These are phyloP conservation scores for Brachionus asplanchnoidis DNA, from an alignment of 1,140 invertebrate genomes.

Conservation along the genomic window DNA sequence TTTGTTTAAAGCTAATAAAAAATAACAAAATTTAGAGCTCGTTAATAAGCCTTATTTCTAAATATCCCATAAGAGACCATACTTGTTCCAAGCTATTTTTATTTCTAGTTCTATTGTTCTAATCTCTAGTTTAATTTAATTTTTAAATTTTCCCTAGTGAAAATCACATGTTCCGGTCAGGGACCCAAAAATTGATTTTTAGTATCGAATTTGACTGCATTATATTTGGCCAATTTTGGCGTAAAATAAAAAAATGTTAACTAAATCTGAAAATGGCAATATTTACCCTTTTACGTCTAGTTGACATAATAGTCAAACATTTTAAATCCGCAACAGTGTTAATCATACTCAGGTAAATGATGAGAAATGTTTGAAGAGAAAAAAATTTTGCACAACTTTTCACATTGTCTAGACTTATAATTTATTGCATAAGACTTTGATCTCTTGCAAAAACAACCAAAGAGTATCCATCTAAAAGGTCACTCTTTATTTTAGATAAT, in stretches of 20 bases:
- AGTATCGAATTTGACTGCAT: neutral
- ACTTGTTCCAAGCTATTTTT: constrained; percentile 5
- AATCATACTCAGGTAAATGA: neutral
- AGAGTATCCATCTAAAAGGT: neutral
- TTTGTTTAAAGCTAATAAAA: neutral
- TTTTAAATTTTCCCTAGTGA: neutral
- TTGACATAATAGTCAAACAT: neutral
- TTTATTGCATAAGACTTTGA: constrained; percentile 16
- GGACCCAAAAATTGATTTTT: neutral
- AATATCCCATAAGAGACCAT: neutral
- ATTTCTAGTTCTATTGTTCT: neutral
- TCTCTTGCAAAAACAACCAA: neutral
- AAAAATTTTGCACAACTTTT: neutral
- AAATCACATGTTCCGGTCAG: neutral
- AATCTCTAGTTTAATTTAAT: neutral
- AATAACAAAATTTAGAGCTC: constrained; percentile 1
- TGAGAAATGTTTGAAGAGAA: neutral
- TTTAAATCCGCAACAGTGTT: neutral
- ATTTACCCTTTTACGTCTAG: neutral
- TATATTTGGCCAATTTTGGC: neutral
- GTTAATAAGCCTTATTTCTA: neutral
- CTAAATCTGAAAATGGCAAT: neutral
- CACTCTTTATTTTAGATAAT: neutral
- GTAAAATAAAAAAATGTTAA: neutral
- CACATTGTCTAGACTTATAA: neutral